phyloP scores from a whole-genome alignment of 2,888 invertebrate genomes.

The Eulithis prunata region DNA sequence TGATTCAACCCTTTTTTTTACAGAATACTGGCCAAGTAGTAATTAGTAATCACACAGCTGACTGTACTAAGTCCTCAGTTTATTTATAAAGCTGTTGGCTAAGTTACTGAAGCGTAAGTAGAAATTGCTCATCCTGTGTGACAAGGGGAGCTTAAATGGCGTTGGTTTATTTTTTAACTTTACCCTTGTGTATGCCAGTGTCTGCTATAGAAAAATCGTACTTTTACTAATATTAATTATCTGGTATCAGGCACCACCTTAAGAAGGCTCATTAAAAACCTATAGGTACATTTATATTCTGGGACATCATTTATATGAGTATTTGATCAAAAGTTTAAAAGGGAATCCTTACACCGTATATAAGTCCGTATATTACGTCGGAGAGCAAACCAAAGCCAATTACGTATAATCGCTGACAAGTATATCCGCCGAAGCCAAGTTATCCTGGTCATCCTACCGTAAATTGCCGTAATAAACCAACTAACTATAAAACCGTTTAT shows the following conservation, averaged over 20 bases:
- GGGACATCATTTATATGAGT: no score
- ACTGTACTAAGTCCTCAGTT: not conserved
- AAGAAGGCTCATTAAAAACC: no score
- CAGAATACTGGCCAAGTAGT: no score
- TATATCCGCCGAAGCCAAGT: slow-evolving; percentile 40
- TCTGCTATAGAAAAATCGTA: no score
- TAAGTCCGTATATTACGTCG: not conserved
- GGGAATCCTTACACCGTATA: not conserved
- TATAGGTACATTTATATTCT: no score
- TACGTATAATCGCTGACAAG: slow-evolving; percentile 14
- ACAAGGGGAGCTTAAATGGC: not conserved
- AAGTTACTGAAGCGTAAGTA: slow-evolving; percentile 35
- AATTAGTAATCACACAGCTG: not conserved
- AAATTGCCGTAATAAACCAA: slow-evolving; percentile 41
- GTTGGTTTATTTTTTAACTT: not conserved
- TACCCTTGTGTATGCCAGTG: not conserved
- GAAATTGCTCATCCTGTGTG: slow-evolving; percentile 40
- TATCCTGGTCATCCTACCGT: slow-evolving; percentile 54
- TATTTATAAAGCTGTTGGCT: slow-evolving; percentile 25
- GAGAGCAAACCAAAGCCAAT: slow-evolving; percentile 11
- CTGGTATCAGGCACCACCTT: no score
- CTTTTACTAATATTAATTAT: no score
- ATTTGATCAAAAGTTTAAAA: no score
- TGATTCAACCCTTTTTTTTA: no score
- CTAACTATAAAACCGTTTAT: slow-evolving; percentile 17